Conservation (phyloP, 1,140 invertebrate species). For the Ladona fulva region DNA sequence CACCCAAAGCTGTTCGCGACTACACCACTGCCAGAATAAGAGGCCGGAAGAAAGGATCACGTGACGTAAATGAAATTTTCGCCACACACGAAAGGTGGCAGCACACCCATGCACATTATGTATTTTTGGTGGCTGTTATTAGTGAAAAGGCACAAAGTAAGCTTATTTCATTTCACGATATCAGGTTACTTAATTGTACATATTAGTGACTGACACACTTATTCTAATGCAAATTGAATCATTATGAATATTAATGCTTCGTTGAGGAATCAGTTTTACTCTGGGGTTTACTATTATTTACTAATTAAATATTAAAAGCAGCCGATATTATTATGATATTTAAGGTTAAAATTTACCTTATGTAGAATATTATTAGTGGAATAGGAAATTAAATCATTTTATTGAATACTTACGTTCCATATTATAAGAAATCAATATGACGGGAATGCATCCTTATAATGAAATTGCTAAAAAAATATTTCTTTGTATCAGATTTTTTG, state of each 20-base stretch:
- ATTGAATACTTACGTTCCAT: not conserved
- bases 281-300: not conserved
- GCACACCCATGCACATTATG: not conserved
- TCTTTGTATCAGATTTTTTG: not conserved
- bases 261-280: not conserved
- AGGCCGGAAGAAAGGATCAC: conserved; percentile 6
- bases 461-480: too few species aligned
- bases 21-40: conserved; percentile 8
- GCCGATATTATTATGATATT: not conserved
- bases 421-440: not conserved
- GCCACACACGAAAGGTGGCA: not conserved
- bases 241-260: not conserved
- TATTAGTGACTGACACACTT: not conserved
- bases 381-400: not conserved
- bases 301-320: not conserved
- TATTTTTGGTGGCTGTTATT: not conserved
- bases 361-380: not conserved
- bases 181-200: not conserved
- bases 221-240: not conserved
- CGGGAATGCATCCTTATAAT: not conserved
- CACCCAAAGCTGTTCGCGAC: not conserved
- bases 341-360: not conserved
- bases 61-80: conserved; percentile 7
- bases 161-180: not conserved
- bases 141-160: not conserved